A percentile compares a stretch with the other conserved stretches of the same genome.
Evolutionary conservation across 2,797 vertebrate genomes (phyloP).

Genomic region (Acridotheres tristis): DNA sequence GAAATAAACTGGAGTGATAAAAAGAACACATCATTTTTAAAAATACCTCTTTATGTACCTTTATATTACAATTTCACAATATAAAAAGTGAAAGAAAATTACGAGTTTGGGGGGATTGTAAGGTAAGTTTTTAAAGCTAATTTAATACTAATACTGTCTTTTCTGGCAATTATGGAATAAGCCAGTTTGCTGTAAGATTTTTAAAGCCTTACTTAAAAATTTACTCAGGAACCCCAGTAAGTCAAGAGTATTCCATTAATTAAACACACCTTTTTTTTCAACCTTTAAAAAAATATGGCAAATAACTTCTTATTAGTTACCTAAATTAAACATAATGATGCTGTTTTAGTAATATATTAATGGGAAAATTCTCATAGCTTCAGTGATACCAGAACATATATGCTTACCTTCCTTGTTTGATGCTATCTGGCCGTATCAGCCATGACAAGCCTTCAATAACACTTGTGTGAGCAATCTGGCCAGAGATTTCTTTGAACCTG

Average conservation of each 20-base stretch:
- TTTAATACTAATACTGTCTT: background rate
- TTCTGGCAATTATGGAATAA: background rate
- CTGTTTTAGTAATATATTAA: background rate
- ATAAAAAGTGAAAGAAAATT: background rate
- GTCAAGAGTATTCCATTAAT: background rate
- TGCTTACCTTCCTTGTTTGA: background rate
- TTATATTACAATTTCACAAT: background rate
- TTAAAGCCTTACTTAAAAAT: background rate
- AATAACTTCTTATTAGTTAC: background rate
- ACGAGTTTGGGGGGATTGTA: background rate
- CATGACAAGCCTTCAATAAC: background rate
- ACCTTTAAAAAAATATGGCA: background rate
- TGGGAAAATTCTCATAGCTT: background rate
- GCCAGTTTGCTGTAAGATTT: background rate
- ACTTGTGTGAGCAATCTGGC: background rate
- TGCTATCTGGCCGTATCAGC: background rate
- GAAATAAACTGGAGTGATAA: background rate
- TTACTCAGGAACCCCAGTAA: background rate
- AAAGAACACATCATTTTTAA: background rate
- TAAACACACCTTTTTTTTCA: background rate
- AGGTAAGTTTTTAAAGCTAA: background rate
- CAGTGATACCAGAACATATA: background rate
- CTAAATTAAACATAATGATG: background rate
- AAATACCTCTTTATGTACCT: background rate
- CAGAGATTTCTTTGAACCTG: background rate